Evolutionary conservation across 2,888 invertebrate genomes (phyloP).

Genomic region (Leuctra nigra): DNA sequence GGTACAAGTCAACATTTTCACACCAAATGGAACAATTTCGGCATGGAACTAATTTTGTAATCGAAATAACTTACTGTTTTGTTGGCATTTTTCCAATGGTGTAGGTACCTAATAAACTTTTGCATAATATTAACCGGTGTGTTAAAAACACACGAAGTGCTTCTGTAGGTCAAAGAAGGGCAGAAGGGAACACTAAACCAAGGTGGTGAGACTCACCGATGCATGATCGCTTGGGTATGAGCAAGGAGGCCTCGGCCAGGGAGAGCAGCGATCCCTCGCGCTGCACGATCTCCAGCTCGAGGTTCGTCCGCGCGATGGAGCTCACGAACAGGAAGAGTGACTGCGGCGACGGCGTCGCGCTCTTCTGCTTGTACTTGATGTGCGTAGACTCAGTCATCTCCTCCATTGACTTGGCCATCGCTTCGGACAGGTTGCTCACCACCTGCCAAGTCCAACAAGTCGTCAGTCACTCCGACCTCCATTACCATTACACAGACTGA

Average conservation of each 20-base stretch:
- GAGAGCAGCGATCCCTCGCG: constrained; percentile 67
- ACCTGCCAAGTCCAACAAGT: constrained; percentile 44
- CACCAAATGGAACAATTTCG: too few species aligned
- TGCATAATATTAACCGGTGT: too few species aligned
- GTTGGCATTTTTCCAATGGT: too few species aligned
- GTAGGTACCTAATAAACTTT: too few species aligned
- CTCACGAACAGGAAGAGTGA: constrained; percentile 82
- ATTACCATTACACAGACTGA: not conserved
- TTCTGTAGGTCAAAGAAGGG: too few species aligned
- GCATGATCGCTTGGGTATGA: constrained; percentile 71
- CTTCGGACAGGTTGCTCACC: constrained; percentile 69
- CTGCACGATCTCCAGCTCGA: constrained; percentile 88
- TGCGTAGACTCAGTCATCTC: constrained; percentile 87
- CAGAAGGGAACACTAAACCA: too few species aligned
- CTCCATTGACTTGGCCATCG: constrained; percentile 89
- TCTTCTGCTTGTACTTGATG: constrained; percentile 68
- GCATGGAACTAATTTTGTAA: too few species aligned
- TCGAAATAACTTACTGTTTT: too few species aligned
- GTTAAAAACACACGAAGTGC: too few species aligned
- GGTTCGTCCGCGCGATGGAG: constrained; percentile 82
- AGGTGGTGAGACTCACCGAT: constrained; percentile 65
- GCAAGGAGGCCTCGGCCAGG: constrained; percentile 47
- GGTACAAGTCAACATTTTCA: too few species aligned
- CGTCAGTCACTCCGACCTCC: not conserved
- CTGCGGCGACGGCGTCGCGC: constrained; percentile 53